Base-by-base conservation (phyloP, 2,888 invertebrate genomes). In the Kryphioiulus occultus region DNA sequence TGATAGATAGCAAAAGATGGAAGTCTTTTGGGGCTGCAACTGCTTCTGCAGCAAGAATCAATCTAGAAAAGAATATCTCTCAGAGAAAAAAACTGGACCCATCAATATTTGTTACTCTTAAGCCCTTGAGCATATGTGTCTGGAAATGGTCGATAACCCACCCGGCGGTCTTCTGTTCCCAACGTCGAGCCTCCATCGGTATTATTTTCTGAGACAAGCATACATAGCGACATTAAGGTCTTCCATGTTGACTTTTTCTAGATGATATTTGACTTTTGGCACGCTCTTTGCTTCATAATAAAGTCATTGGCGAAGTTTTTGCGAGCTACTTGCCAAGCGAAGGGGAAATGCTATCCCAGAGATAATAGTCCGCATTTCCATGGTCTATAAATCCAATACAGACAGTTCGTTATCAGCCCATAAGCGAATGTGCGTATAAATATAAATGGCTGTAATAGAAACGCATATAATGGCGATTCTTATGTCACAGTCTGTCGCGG, bases 201-300 rank as follows among this genome's bases (percentile, higher is more conserved):
- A 78, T 78, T 78, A 78, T 78, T 30, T 78, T 78, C 78, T 30
- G 78, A 78, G 78, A 78, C 78, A 78, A 26, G 78, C 78, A 78
- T 78, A 26, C 78, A 78, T 78, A 78, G 78, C 78, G 78, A 78
- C 78, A 78, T 78, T 78, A 78, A 78, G 78, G 78, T 78, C 78
- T 78, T 78, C 78, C 78, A 78, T 78, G 78, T 78, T 78, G 78
- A 78, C 78, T 78, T 78, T 78, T 78, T 78, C 30, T 30, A 78
- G 78, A 78, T 78, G 78, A 78, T 78, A 78, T 78, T 78, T 78
- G 78, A 78, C 78, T 78, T 78, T 78, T 78, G 78, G 78, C 78
- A 78, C 78, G 78, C 78, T 78, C 78, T 78, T 78, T 78, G 78
- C 78, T 78, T 78, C 78, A 78, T 78, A 78, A 78, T 78, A 78